Percentiles rank a stretch among this genome's conserved stretches.
Conservation (phyloP, 2,797 vertebrate species). For the Silurus aristotelis region DNA sequence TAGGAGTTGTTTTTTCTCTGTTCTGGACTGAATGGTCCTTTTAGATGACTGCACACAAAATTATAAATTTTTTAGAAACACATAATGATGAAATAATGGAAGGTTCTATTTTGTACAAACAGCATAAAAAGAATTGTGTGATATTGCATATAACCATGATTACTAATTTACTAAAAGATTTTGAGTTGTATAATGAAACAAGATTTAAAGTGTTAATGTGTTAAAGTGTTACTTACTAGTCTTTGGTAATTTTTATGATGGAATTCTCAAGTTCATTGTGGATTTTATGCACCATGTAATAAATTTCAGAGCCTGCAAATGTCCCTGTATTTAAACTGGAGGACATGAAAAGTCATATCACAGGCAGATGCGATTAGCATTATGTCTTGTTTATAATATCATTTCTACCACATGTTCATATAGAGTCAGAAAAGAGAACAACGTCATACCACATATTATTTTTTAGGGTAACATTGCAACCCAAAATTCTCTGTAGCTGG, state of each 20-base stretch:
- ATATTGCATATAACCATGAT: background rate
- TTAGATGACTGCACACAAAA: constrained; percentile 62
- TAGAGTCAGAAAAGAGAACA: background rate
- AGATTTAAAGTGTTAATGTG: background rate
- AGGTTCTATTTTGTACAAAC: background rate
- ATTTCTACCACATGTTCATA: background rate
- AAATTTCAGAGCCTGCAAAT: constrained; percentile 72
- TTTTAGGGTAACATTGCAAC: constrained; percentile 69
- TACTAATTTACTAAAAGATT: background rate
- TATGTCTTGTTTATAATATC: background rate
- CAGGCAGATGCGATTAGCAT: background rate
- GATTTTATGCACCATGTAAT: constrained; percentile 71
- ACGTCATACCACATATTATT: constrained; percentile 66
- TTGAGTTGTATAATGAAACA: background rate
- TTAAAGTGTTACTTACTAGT: constrained; percentile 46
- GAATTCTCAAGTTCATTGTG: constrained; percentile 64
- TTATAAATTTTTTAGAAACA: background rate
- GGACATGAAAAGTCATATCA: background rate
- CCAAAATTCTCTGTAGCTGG: constrained; percentile 64
- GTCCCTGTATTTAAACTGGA: constrained; percentile 67
- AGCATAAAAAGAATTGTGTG: background rate
- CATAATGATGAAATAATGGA: background rate
- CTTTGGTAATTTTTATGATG: constrained; percentile 58
- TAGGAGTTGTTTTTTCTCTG: constrained; percentile 72
- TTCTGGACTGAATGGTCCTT: constrained; percentile 73